These are phyloP conservation scores for Montipora sp. DNA, from an alignment of 64 coral and sea anemone genomes.

Conservation along the genomic window DNA sequence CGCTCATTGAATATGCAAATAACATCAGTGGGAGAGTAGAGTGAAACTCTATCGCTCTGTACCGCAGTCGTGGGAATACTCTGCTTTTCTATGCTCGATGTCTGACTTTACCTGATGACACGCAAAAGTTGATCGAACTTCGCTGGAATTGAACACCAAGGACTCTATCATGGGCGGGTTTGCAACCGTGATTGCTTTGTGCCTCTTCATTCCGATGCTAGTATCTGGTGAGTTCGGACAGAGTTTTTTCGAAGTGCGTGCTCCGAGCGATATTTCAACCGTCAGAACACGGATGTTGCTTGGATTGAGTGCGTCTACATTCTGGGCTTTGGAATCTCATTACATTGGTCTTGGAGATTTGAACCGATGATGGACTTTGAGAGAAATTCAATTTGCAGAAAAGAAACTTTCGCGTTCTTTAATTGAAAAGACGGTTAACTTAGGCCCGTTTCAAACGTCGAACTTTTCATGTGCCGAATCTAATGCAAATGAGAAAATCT, in stretches of 20 bases:
- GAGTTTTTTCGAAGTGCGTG: constrained; percentile 57
- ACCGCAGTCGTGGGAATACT: constrained; percentile 58
- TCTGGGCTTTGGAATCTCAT: constrained; percentile 8
- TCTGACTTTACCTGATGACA: constrained; percentile 55
- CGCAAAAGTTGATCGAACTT: constrained; percentile 65
- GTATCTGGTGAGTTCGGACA: constrained; percentile 38
- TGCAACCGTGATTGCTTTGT: constrained; percentile 24
- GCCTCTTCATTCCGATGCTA: constrained; percentile 69
- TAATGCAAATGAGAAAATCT: no score
- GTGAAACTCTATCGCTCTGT: constrained; percentile 70
- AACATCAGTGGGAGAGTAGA: constrained; percentile 40
- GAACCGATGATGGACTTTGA: neutral
- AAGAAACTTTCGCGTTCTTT: neutral
- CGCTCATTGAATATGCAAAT: constrained; percentile 69
- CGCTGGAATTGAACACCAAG: constrained; percentile 26
- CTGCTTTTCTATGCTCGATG: constrained; percentile 41
- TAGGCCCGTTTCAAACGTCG: no score
- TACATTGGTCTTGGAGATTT: neutral
- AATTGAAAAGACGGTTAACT: constrained; percentile 43
- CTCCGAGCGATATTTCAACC: constrained; percentile 48
- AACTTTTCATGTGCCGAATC: no score
- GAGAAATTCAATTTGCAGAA: neutral
- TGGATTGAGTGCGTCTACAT: constrained; percentile 27
- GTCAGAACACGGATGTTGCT: constrained; percentile 49
- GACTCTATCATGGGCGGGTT: constrained; percentile 50